phyloP scores from a whole-genome alignment of 2,797 vertebrate species.

The Sebastes umbrosus region DNA sequence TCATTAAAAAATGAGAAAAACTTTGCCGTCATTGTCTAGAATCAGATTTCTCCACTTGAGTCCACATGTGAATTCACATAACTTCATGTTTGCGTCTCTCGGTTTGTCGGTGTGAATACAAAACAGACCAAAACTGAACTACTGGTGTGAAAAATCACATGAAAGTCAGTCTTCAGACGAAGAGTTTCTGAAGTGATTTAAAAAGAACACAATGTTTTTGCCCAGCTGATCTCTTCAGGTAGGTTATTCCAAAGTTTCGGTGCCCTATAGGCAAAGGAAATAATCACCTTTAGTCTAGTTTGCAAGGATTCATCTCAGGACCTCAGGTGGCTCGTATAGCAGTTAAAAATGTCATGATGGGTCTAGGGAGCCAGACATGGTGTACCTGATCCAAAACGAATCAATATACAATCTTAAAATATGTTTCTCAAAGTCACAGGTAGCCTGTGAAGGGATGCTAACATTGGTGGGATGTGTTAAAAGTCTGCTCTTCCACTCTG shows the following conservation, averaged over 20 bases:
- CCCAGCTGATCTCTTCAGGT: not conserved
- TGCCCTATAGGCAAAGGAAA: not conserved
- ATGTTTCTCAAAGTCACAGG: not conserved
- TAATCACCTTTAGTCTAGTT: not conserved
- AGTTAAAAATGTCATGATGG: not conserved
- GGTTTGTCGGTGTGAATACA: not conserved
- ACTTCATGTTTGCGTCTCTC: not conserved
- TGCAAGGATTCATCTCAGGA: not conserved
- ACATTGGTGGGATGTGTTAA: not conserved
- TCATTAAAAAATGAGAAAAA: not conserved
- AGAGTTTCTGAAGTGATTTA: too few species aligned
- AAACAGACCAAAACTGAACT: too few species aligned
- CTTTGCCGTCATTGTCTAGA: not conserved
- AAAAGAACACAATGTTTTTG: not conserved
- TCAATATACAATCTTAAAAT: not conserved
- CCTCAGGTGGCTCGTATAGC: not conserved
- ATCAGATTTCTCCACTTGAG: not conserved
- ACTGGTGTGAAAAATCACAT: not conserved
- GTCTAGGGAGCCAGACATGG: not conserved
- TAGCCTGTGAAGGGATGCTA: not conserved
- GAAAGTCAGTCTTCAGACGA: not conserved
- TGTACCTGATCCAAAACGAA: not conserved
- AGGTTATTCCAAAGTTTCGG: not conserved
- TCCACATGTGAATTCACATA: not conserved
- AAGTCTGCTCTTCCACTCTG: not conserved